Evolutionary conservation across 2,797 vertebrate genomes (phyloP).

Genomic region (Enteromius radiatus): DNA sequence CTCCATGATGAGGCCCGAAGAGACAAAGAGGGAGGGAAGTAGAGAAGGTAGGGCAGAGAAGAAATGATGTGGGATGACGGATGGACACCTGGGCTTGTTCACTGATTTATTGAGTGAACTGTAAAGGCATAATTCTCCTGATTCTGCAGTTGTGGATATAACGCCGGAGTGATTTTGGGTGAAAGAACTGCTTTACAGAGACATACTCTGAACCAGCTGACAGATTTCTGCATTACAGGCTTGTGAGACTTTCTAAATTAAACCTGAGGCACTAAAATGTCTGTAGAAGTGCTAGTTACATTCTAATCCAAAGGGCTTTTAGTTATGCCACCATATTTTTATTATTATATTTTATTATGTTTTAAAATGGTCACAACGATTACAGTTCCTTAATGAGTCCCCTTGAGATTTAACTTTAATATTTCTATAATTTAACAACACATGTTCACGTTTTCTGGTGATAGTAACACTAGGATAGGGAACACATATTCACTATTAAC

Average conservation of each 20-base stretch:
- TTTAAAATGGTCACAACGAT: background rate
- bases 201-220: slow-evolving; percentile 20
- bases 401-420: background rate
- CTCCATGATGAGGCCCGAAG: slow-evolving; percentile 38
- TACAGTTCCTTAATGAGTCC: too few relatives aligned
- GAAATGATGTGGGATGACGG: slow-evolving; percentile 7
- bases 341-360: too few relatives aligned
- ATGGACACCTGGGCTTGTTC: slow-evolving; percentile 39
- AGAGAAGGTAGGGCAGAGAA: slow-evolving; percentile 14
- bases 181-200: slow-evolving; percentile 25
- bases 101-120: slow-evolving; percentile 42
- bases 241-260: background rate
- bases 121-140: slow-evolving; percentile 29
- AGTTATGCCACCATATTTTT: background rate
- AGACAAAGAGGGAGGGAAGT: slow-evolving; percentile 38
- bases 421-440: background rate
- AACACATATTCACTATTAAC: too few relatives aligned
- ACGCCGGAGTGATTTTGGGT: slow-evolving; percentile 24
- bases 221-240: background rate
- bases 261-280: background rate
- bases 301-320: background rate
- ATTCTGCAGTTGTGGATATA: slow-evolving; percentile 11
- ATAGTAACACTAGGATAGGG: background rate
- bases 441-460: background rate
- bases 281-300: background rate